Base-by-base conservation (phyloP, 2,888 invertebrate genomes). In the Lasioglossum morio region DNA sequence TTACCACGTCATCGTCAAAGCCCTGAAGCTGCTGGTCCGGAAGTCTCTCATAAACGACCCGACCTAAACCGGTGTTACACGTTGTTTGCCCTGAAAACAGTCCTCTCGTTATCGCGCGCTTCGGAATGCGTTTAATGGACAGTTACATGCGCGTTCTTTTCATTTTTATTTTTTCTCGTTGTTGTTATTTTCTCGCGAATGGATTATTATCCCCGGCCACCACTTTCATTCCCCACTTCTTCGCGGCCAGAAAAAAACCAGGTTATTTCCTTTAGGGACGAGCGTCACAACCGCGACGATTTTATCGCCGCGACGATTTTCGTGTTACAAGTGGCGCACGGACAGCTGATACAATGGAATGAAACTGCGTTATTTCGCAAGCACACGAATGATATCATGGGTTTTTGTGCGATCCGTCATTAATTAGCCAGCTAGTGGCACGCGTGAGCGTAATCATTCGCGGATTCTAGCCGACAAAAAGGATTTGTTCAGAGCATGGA, bases 1-100 rank as follows among this genome's bases (percentile, higher is more conserved):
- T 23, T 91, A 98, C 98, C 92, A 98, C 97, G 94, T 98, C 98
- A 92, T 98, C 98, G 92, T 98, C 98, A 92, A 98, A 98, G 86
- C 98, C 98, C 96, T 98, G 98, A 60, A 98, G 95, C 95, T 98
- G 98, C 93, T 98, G 98, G 95, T 98, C 98, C 63, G 98, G 98
- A 92, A 98, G 95, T 93, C 98, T 96, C 95, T 98, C 98, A 94
- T 98, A 98, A 95, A 98, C 97, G 57, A 98, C 97, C 94, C 98
- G 96, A 66, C 98, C 98, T 94, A 98, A 96, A 81, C 98, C 98
- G 94, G 98, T 98, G 94, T 98, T 98, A 95, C 98, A 98, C 84
- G 98, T 98, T 89, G 98, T 98, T 97, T 98, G 98, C 93, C 98
- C 98, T 98, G 95, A 75, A 95, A 86, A 75, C 60, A 72, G 43